Base-by-base conservation (phyloP, 2,888 invertebrate species). In the Asteroscopus sphinx region DNA sequence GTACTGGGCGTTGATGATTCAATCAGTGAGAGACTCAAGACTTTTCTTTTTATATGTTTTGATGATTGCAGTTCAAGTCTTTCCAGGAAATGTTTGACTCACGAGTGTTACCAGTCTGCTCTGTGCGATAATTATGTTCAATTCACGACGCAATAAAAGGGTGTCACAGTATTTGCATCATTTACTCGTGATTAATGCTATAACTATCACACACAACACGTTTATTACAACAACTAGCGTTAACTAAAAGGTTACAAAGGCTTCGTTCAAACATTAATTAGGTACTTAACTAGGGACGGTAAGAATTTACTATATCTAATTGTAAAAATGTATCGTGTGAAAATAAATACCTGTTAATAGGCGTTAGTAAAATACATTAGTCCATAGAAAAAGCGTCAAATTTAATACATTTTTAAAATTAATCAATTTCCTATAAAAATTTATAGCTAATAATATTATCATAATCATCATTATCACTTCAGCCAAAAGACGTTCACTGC, bases 131-230 rank as follows among this genome's bases (percentile, higher is more conserved):
- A 59, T 57, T 45, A 40, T 37, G 9, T 25, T 16, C 26, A 54
- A 52, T 56, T 70, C 46, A 63, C 17, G 13, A 15, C 39, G 48
- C 30, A 56, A 63, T 73, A 52, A 59, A 59, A 26, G 26, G 33
- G 26, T 57, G 49, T 52, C 36, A 16, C 17, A 47, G 36, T 62
- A 49, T 49, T 58, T 41, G 51, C 53, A 44, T 36, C 9, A 42
- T 57, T 35, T 37, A 49, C 12, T 12, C 11, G 0, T 21, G 37
- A 54, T 59, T 26, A 41, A 45, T 28, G 28, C 11, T 28, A 28
- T 8, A 6, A 25, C 6, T 25, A 25, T 25, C 25, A 25, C 52
- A n/a, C 32, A 51, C 13, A 61, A 41, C 13, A 35, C 15, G 37
- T 59, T 52, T 59, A 67, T 52, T 46, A 47, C 36, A 11, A 47